Evolutionary conservation across 2,888 invertebrate genomes (phyloP).

Genomic region (Leptinotarsa peninsularis): DNA sequence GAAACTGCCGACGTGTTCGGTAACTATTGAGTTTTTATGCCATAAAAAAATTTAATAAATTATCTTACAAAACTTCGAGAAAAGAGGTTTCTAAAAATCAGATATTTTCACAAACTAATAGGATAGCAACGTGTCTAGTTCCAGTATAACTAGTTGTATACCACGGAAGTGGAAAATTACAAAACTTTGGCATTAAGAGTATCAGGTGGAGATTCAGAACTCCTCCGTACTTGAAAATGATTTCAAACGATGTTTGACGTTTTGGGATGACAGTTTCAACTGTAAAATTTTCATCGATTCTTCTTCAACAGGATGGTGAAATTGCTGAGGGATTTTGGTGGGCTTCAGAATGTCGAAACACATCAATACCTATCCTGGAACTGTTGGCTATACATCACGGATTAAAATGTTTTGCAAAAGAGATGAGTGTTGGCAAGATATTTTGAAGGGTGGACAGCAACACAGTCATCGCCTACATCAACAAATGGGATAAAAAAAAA

Average conservation of each 20-base stretch:
- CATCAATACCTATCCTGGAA: background rate
- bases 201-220: background rate
- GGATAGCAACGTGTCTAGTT: background rate
- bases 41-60: too few relatives aligned
- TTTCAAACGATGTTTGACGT: background rate
- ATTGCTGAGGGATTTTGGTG: slow-evolving; percentile 18
- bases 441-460: too few relatives aligned
- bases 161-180: background rate
- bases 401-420: too few relatives aligned
- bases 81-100: background rate
- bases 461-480: too few relatives aligned
- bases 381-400: too few relatives aligned
- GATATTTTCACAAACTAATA: background rate
- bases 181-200: background rate
- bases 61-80: too few relatives aligned
- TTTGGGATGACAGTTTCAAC: background rate
- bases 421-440: too few relatives aligned
- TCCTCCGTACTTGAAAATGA: background rate
- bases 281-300: slow-evolving; percentile 10
- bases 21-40: too few relatives aligned
- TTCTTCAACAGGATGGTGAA: background rate
- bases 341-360: background rate
- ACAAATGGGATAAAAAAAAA: too few relatives aligned
- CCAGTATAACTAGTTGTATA: background rate
- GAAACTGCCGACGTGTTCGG: too few relatives aligned